Conservation (phyloP, 2,888 invertebrate species). For the Sminthurides aquaticus region DNA sequence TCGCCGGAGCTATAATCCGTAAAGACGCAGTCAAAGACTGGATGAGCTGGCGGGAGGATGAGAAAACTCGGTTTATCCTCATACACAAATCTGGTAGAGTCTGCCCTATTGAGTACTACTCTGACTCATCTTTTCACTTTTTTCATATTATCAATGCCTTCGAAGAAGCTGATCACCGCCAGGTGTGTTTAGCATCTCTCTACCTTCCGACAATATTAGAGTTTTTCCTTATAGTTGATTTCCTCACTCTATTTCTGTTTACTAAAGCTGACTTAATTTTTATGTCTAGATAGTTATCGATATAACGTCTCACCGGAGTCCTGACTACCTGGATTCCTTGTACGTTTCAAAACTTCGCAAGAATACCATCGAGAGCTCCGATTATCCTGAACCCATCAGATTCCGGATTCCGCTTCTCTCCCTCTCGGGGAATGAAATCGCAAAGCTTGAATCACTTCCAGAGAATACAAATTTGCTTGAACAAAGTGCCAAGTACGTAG, state of each 20-base stretch:
- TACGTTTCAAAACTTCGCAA: slow-evolving; percentile 44
- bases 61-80: slow-evolving; percentile 47
- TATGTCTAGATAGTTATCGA: slow-evolving; percentile 45
- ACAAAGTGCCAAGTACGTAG: background rate
- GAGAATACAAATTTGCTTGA: slow-evolving; percentile 7
- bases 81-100: slow-evolving; percentile 48
- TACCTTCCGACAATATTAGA: too few relatives aligned
- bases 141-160: slow-evolving; percentile 53
- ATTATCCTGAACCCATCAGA: slow-evolving; percentile 4
- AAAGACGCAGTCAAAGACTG: slow-evolving; percentile 27
- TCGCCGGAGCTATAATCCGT: slow-evolving; percentile 27
- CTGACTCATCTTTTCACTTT: slow-evolving; percentile 49
- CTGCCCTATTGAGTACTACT: slow-evolving; percentile 46
- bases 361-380: background rate
- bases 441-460: background rate
- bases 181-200: slow-evolving; percentile 38
- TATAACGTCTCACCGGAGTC: slow-evolving; percentile 46
- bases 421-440: background rate
- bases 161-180: slow-evolving; percentile 47
- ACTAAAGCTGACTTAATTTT: too few relatives aligned
- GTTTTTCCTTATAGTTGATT: too few relatives aligned
- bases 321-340: slow-evolving; percentile 46
- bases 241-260: too few relatives aligned
- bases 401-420: slow-evolving; percentile 8
- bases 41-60: slow-evolving; percentile 10